Conservation (phyloP, 2,113 vertebrate genomes). For the Caranx melampygus region DNA sequence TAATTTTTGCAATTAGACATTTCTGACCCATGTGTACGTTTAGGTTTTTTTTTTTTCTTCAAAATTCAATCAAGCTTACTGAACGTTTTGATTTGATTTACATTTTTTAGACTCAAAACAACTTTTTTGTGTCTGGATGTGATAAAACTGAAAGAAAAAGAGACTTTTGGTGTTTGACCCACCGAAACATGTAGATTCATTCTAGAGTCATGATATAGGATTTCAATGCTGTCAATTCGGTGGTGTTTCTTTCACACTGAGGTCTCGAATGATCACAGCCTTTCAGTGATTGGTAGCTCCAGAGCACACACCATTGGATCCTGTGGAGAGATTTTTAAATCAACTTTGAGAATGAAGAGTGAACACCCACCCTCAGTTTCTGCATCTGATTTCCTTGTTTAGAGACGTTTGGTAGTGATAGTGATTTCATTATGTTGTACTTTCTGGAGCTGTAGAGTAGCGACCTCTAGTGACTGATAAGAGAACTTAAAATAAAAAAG, state of each 20-base stretch:
- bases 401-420: neutral
- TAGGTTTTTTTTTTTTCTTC: too few species aligned
- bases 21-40: too few species aligned
- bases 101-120: too few species aligned
- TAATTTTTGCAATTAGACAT: too few species aligned
- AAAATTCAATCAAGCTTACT: too few species aligned
- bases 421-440: neutral
- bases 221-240: too few species aligned
- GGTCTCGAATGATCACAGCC: neutral
- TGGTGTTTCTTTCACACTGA: too few species aligned
- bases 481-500: neutral
- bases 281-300: neutral
- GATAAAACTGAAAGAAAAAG: neutral
- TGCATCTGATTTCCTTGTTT: neutral
- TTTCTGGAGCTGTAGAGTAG: neutral
- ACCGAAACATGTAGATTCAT: neutral
- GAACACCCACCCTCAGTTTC: neutral
- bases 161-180: too few species aligned
- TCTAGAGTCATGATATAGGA: neutral
- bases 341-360: neutral
- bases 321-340: neutral
- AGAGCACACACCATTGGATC: neutral
- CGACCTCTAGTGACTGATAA: slow-evolving; percentile 33
- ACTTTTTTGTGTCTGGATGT: neutral
- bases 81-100: too few species aligned